Percentiles rank a stretch among this genome's conserved stretches.
phyloP scores from a whole-genome alignment of 1,140 invertebrate species.

The Drosophila repleta region DNA sequence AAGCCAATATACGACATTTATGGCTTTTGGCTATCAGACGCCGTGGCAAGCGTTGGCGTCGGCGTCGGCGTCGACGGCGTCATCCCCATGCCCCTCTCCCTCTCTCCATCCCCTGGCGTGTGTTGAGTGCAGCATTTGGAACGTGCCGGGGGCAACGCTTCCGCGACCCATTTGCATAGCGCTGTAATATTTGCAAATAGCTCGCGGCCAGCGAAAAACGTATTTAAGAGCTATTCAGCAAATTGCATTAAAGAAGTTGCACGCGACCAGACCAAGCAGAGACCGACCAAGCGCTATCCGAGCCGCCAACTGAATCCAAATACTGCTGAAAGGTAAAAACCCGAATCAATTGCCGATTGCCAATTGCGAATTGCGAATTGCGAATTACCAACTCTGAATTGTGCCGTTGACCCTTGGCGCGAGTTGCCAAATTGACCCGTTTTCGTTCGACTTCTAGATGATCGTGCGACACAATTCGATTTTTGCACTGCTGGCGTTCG shows the following conservation, averaged over 20 bases:
- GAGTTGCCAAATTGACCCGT: conserved; percentile 16
- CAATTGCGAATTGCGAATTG: conserved; percentile 1
- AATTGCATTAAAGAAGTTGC: conserved; percentile 73
- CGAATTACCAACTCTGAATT: conserved; percentile 12
- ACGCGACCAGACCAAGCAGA: conserved; percentile 66
- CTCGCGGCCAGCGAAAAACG: conserved; percentile 58
- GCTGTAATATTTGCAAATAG: conserved; percentile 57
- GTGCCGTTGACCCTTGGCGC: conserved; percentile 23
- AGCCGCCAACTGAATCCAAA: conserved; percentile 40
- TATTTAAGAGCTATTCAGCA: conserved; percentile 82
- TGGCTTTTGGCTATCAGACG: neutral
- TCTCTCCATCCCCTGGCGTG: neutral
- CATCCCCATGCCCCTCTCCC: neutral
- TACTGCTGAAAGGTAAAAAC: conserved; percentile 65
- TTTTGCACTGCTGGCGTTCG: conserved; percentile 28
- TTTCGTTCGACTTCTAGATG: conserved; percentile 48
- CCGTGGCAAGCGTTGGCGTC: conserved; percentile 34
- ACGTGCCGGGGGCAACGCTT: conserved; percentile 73
- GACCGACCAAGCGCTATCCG: conserved; percentile 35
- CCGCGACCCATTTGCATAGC: conserved; percentile 71
- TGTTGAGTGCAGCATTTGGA: conserved; percentile 54
- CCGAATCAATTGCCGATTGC: conserved; percentile 1
- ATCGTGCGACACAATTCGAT: conserved; percentile 56
- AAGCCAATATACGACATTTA: conserved; percentile 2
- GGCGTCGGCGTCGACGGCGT: neutral